Evolutionary conservation across 2,797 vertebrate genomes (phyloP), one percentile per base, ranked within the genome.

Genomic region (Etheostoma perlongum): DNA sequence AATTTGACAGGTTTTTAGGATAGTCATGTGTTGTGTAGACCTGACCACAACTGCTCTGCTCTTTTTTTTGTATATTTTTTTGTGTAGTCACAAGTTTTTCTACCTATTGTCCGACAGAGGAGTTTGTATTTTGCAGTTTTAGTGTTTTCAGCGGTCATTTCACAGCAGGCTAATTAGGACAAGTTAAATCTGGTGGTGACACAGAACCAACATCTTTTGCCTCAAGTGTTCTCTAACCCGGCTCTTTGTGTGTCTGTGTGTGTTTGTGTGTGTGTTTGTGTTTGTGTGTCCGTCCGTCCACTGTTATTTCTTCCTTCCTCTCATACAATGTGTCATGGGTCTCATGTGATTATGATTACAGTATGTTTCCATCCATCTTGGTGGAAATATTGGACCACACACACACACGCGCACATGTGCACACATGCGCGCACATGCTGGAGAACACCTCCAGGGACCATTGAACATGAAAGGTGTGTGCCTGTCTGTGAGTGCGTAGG

Each of bases 401-500:
- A 23, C 53, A 79, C 53, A 72, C 44, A 52, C 64, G 47, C 46
- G 66, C 68, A 72, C 48, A 25, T 25, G 25, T 25, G 25, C 33
- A 36, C 36, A 10, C 18, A 81, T 6, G 30, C 30, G 30, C 30
- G 5, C 30, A 42, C 33, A 62, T 49, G 46, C 21, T 46, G 69
- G 61, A 59, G 30, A 65, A 49, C 42, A 62, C 70, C 90, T 81
- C 88, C 40, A 48, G 88, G 88, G 88, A 91, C 65, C 48, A 23
- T 0, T 72, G 89, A 85, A 76, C 79, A 82, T 61, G 67, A 87
- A 78, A 81, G 78, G 72, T 73, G 72, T 44, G 70, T 6, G 48
- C 16, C 71, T 67, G 71, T 70, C 67, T 74, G 78, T 47, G 88
- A 92, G 86, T 91, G 84, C 74, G 80, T 59, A 47, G 91, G 86